Evolutionary conservation across 2,888 invertebrate genomes (phyloP), one percentile per base, ranked within the genome.

Genomic region (Amphipyra tragopoginis): DNA sequence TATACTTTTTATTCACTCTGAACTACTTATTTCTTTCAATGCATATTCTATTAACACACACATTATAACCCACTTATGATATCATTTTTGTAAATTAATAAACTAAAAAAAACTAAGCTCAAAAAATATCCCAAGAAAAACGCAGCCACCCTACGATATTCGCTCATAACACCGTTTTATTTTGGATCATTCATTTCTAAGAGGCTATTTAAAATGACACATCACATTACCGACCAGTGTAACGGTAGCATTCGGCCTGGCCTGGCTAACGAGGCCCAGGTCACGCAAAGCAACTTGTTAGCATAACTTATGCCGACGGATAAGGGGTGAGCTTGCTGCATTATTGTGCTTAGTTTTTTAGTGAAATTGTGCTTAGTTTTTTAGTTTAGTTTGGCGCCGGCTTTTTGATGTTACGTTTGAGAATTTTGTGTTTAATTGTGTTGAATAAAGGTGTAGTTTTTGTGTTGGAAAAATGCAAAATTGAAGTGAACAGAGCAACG

Each of bases 291-390:
- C 57, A 77, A 79, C 89, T 89, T 83, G 90, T 91, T 91, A 89
- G 85, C 90, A 91, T 92, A 91, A 92, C 83, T 90, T 90, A 91
- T 85, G 76, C 86, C 72, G 69, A 65, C 81, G 88, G 90, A 87
- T 89, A 89, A 88, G 86, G 86, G 85, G 86, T 81, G 75, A 84
- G 87, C 89, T 86, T 87, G 80, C 80, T 83, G 84, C 86, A 72
- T 86, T 87, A 89, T 86, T 88, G 86, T 85, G 85, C 84, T 84
- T 76, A 83, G 79, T 79, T 84, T 86, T 87, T 89, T 86, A 81
- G 78, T 73, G 66, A 82, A 85, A 86, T 81, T 82, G 81, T 81
- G 80, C 78, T 83, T 77, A 65, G 58, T 76, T 82, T 82, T 82
- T 83, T 83, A 78, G 80, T 81, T 80, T 64, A 55, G 65, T 66